Evolutionary conservation across 2,797 vertebrate species (phyloP).

Genomic region (Sternarchorhynchus goeldii): DNA sequence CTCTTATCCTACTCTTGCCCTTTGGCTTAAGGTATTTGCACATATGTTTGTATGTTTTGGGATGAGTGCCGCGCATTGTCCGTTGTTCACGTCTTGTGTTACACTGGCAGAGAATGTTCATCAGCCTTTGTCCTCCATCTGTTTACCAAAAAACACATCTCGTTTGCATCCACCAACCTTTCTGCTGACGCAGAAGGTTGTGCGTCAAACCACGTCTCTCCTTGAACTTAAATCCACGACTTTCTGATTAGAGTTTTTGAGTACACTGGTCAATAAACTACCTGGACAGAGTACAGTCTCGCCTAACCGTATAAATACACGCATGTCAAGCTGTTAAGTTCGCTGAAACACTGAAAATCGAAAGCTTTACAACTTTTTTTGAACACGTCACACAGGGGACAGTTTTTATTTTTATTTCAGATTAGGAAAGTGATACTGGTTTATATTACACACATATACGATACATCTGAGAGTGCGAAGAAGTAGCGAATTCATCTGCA

Average conservation of each 20-base stretch:
- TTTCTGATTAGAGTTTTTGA: constrained; percentile 49
- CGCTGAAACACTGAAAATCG: neutral
- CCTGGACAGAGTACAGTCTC: constrained; percentile 30
- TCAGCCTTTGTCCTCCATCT: constrained; percentile 32
- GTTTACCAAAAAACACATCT: constrained; percentile 38
- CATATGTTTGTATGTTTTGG: constrained; percentile 6
- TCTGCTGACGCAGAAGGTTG: constrained; percentile 44
- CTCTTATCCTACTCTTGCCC: neutral
- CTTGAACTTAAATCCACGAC: constrained; percentile 51
- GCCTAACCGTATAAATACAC: constrained; percentile 13
- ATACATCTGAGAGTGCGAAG: neutral
- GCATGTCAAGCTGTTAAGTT: too few relatives aligned
- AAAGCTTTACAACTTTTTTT: neutral
- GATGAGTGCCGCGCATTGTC: constrained; percentile 3
- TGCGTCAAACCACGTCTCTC: constrained; percentile 56
- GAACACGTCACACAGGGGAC: neutral
- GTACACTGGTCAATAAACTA: constrained; percentile 52
- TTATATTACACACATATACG: too few relatives aligned
- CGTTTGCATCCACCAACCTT: constrained; percentile 16
- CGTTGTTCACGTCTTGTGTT: constrained; percentile 4
- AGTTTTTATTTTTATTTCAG: neutral
- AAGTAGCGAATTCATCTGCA: neutral
- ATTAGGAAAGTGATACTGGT: neutral
- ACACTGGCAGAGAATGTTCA: neutral
- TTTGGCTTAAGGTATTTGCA: constrained; percentile 24